Percentiles rank a stretch among this genome's conserved stretches.
Evolutionary conservation across 2,113 vertebrate species (phyloP).

Genomic region (Odontesthes bonariensis): DNA sequence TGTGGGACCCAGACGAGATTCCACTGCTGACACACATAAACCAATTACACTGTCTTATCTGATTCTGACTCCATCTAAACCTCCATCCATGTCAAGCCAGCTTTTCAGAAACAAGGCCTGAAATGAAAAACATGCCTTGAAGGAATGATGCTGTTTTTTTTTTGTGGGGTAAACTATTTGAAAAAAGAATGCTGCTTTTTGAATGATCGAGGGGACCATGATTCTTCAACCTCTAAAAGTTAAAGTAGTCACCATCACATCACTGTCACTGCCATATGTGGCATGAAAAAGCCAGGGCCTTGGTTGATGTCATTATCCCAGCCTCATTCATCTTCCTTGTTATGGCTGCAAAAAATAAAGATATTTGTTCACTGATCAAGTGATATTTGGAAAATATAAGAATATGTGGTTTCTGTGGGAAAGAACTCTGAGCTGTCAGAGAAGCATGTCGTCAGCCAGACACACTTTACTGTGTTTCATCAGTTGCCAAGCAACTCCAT

Average conservation of each 20-base stretch:
- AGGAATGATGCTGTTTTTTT: conserved; percentile 50
- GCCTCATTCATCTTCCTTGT: conserved; percentile 74
- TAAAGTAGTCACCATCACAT: conserved; percentile 44
- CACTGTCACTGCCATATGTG: conserved; percentile 18
- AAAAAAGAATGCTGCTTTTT: conserved; percentile 56
- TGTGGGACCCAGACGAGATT: conserved; percentile 73
- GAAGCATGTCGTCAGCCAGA: conserved; percentile 76
- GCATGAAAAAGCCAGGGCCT: conserved; percentile 52
- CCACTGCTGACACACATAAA: conserved; percentile 81
- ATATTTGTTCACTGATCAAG: conserved; percentile 66
- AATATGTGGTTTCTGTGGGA: conserved; percentile 80
- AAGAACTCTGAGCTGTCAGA: conserved; percentile 72
- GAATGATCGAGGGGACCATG: background rate
- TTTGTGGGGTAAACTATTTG: conserved; percentile 49
- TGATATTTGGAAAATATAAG: conserved; percentile 74
- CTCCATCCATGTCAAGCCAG: conserved; percentile 73
- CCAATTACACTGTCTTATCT: conserved; percentile 80
- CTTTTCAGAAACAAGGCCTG: conserved; percentile 71
- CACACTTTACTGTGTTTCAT: conserved; percentile 65
- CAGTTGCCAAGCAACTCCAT: conserved; percentile 67
- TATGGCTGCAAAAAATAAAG: conserved; percentile 68
- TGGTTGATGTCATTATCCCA: conserved; percentile 63
- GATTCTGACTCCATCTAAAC: conserved; percentile 75
- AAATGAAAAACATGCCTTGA: conserved; percentile 79
- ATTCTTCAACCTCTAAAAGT: conserved; percentile 28